Percentiles rank a stretch among this genome's conserved stretches.
phyloP scores from a whole-genome alignment of 2,888 invertebrate genomes.

The Rhagium mordax region DNA sequence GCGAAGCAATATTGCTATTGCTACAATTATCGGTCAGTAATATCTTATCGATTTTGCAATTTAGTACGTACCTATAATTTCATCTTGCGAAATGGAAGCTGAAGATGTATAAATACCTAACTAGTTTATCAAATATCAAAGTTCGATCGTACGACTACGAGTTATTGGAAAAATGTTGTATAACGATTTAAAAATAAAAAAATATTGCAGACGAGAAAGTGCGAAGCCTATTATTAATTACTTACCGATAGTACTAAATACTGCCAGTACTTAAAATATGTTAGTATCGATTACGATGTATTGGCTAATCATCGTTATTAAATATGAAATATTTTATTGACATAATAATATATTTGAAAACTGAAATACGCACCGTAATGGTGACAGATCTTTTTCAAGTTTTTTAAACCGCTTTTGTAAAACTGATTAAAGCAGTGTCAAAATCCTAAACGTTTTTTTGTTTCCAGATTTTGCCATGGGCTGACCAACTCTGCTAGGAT shows the following conservation, averaged over 20 bases:
- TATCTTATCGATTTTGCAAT: not conserved
- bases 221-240: not conserved
- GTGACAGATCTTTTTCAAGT: no score
- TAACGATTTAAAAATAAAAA: not conserved
- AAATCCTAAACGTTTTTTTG: conserved; percentile 24
- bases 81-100: not conserved
- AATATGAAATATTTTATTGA: not conserved
- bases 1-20: not conserved
- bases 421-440: no score
- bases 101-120: not conserved
- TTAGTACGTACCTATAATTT: not conserved
- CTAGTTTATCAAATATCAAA: not conserved
- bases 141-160: not conserved
- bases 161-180: not conserved
- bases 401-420: no score
- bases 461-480: conserved; percentile 52
- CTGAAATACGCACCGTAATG: no score
- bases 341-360: not conserved
- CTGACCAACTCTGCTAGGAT: conserved; percentile 35
- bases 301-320: not conserved
- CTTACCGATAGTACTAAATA: not conserved
- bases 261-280: not conserved
- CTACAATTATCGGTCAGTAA: not conserved
- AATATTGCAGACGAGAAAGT: not conserved
- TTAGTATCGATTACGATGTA: not conserved